phyloP scores from a whole-genome alignment of 2,797 vertebrate genomes.

The Lutjanus campechanus region DNA sequence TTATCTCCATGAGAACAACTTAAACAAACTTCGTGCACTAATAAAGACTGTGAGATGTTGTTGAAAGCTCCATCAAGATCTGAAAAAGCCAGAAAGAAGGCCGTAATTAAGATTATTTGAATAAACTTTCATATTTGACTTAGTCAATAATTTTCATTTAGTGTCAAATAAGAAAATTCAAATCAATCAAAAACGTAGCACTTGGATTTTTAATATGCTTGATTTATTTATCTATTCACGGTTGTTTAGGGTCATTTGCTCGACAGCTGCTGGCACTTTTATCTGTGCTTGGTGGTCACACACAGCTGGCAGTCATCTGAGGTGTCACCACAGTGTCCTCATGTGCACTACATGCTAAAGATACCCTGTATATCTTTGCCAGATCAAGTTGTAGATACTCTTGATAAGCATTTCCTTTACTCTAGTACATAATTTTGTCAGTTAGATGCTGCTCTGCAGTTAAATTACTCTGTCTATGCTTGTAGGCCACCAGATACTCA shows the following conservation, averaged over 20 bases:
- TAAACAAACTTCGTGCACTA: neutral
- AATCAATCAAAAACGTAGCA: too few species aligned
- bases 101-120: neutral
- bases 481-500: neutral
- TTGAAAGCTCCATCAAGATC: neutral
- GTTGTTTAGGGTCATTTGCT: constrained; percentile 26
- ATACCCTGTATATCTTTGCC: neutral
- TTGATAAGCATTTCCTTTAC: neutral
- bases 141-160: neutral
- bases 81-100: neutral
- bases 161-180: neutral
- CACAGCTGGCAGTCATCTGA: constrained; percentile 56
- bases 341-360: constrained; percentile 28
- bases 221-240: constrained; percentile 17
- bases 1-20: neutral
- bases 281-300: constrained; percentile 39
- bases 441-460: neutral
- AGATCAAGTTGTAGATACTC: neutral
- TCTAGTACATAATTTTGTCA: neutral
- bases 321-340: constrained; percentile 42
- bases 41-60: neutral
- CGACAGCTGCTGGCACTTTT: constrained; percentile 40
- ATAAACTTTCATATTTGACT: too few species aligned
- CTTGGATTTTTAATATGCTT: constrained; percentile 3
- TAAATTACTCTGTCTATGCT: neutral